These are phyloP conservation scores for Cynaeus angustus DNA, from an alignment of 2,888 invertebrate species.

Conservation along the genomic window DNA sequence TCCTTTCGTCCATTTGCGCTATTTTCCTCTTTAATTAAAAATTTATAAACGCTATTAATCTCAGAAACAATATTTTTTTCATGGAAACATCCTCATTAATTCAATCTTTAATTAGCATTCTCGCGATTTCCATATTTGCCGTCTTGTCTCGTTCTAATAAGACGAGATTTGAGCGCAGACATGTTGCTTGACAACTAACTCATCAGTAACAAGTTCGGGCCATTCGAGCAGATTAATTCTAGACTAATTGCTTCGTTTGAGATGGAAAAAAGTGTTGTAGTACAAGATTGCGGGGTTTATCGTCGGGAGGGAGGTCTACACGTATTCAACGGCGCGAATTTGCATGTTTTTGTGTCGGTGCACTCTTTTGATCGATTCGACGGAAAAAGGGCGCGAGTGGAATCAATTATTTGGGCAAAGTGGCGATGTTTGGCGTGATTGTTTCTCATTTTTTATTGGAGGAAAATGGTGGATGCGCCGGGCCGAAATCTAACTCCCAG, in stretches of 20 bases:
- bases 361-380: conserved; percentile 3
- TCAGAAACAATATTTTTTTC: conserved; percentile 4
- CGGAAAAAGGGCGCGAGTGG: neutral
- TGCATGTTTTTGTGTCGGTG: conserved; percentile 20
- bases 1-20: conserved; percentile 21
- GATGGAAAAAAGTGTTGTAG: neutral
- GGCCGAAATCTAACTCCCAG: no score
- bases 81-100: conserved; percentile 8
- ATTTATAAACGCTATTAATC: conserved; percentile 24
- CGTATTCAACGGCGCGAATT: conserved; percentile 23
- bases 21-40: conserved; percentile 28
- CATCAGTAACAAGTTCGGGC: conserved; percentile 22
- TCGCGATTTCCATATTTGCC: conserved; percentile 21
- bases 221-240: conserved; percentile 29
- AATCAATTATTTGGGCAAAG: neutral
- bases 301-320: neutral
- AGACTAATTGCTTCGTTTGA: conserved; percentile 29
- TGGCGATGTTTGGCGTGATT: no score
- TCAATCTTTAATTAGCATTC: conserved; percentile 16
- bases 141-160: conserved; percentile 17
- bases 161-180: conserved; percentile 25
- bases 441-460: no score
- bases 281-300: conserved; percentile 2
- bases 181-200: conserved; percentile 25
- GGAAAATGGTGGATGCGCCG: no score